Evolutionary conservation across 1,140 invertebrate genomes (phyloP).

Genomic region (Drosophila serrata): DNA sequence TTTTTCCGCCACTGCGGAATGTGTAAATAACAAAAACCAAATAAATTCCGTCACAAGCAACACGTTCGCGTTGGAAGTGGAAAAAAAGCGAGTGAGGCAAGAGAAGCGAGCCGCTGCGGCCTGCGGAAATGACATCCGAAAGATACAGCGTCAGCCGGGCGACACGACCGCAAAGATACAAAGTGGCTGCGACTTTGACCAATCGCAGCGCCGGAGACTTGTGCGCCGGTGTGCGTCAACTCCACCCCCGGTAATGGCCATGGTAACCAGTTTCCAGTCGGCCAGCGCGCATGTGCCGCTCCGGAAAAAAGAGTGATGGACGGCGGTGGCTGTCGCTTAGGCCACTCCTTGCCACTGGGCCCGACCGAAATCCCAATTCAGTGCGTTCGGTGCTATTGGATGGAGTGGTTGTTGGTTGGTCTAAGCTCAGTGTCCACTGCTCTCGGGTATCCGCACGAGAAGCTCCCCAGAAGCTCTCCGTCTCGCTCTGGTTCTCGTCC

Average conservation of each 20-base stretch:
- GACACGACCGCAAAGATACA: slow-evolving; percentile 57
- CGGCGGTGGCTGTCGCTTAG: slow-evolving; percentile 57
- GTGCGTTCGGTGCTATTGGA: slow-evolving; percentile 83
- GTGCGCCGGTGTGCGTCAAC: slow-evolving; percentile 51
- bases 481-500: slow-evolving; percentile 20
- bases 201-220: slow-evolving; percentile 68
- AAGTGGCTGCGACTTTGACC: slow-evolving; percentile 17
- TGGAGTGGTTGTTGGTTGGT: slow-evolving; percentile 73
- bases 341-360: slow-evolving; percentile 63
- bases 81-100: slow-evolving; percentile 48
- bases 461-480: slow-evolving; percentile 53
- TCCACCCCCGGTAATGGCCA: slow-evolving; percentile 60
- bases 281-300: slow-evolving; percentile 58
- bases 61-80: slow-evolving; percentile 62
- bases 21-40: slow-evolving; percentile 82
- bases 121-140: slow-evolving; percentile 55
- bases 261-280: slow-evolving; percentile 44
- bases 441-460: slow-evolving; percentile 68
- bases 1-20: slow-evolving; percentile 62
- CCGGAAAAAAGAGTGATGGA: slow-evolving; percentile 50
- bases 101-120: slow-evolving; percentile 41
- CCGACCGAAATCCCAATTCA: slow-evolving; percentile 51
- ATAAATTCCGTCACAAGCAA: slow-evolving; percentile 83
- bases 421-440: slow-evolving; percentile 27
- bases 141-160: slow-evolving; percentile 44